Base-by-base conservation (phyloP, 2,888 invertebrate genomes). In the Drosophila austrosaltans region DNA sequence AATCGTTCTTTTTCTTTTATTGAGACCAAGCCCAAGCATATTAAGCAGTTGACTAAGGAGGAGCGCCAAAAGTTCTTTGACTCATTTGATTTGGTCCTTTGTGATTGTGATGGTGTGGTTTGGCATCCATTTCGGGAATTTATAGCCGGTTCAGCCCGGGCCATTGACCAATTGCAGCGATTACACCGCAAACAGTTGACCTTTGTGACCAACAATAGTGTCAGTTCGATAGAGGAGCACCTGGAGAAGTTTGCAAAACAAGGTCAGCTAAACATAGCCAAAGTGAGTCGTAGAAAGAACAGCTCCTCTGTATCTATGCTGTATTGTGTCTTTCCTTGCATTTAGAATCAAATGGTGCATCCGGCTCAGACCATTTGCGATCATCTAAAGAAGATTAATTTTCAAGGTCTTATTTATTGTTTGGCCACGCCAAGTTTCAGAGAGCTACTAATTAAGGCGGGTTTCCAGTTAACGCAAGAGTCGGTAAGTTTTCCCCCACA, bases 71-170 rank as follows among this genome's bases (percentile, higher is more conserved):
- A 78, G 10, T 93, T 93, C 75, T 66, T 94, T 1, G 80, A 93
- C 68, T 93, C 93, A 1, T 93, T 94, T 69, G 94, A 95, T 81
- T 93, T 92, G 53, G 93, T 94, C 56, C 91, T 95, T 71, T 94
- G 94, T 73, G 95, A 95, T 87, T 94, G 94, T 81, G 94, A 95
- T 91, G 94, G 94, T 66, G 94, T 94, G 2, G 78, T 94, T 48
- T 93, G 93, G 93, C 79, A 90, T 72, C 75, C 91, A 0, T 75
- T 89, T 44, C 79, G 89, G 0, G 89, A 92, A 5, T 91, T 93
- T 10, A 90, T 91, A 63, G 93, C 93, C 12, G 89, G 90, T 12
- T 90, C 93, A 1, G 77, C 91, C 0, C 87, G 91, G 42, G 90
- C 93, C 0, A 77, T 94, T 22, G 82, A 78, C 28, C 91, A 86